These are phyloP conservation scores for Marmota flaviventris DNA, from an alignment of 2,113 vertebrate genomes.

Conservation along the genomic window DNA sequence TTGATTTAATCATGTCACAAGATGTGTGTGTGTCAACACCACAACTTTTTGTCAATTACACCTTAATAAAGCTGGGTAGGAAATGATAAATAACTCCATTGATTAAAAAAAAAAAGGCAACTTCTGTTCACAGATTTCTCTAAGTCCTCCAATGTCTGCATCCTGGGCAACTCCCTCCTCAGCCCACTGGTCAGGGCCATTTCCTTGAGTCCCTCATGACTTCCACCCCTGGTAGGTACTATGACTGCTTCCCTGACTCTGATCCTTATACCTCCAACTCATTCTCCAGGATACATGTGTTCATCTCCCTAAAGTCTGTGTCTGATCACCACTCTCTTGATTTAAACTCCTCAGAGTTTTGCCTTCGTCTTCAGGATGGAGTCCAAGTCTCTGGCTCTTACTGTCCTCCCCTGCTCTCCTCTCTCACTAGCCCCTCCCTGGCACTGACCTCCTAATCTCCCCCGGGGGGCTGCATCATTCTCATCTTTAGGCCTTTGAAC, in stretches of 20 bases:
- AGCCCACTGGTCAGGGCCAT: not conserved
- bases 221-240: not conserved
- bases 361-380: not conserved
- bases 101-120: not conserved
- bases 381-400: not conserved
- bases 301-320: not conserved
- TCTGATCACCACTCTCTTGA: not conserved
- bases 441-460: not conserved
- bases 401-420: not conserved
- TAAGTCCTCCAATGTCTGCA: not conserved
- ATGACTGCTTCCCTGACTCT: not conserved
- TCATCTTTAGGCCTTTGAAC: not conserved
- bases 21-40: not conserved
- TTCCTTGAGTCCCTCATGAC: not conserved
- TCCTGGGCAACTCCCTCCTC: not conserved
- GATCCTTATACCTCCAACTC: not conserved
- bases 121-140: not conserved
- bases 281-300: not conserved
- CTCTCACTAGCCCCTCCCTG: not conserved
- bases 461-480: not conserved
- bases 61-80: not conserved
- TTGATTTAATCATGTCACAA: not conserved
- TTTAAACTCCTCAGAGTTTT: not conserved
- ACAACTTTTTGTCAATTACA: not conserved
- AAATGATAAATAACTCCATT: not conserved